Evolutionary conservation across 2,888 invertebrate species (phyloP).

Genomic region (Pollenia labialis): DNA sequence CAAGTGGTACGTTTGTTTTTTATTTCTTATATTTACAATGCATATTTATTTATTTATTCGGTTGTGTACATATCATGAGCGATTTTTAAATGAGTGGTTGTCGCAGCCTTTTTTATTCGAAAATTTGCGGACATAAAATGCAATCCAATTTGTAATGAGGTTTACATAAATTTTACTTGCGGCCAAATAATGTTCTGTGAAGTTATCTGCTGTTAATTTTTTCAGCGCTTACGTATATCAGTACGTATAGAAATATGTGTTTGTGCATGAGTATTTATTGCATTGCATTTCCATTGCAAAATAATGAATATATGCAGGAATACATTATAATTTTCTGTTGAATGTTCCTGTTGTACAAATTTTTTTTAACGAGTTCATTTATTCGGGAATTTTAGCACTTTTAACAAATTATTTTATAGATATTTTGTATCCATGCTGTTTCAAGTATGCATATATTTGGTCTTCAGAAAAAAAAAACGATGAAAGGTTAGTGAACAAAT

Average conservation of each 20-base stretch:
- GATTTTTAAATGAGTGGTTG: conserved; percentile 63
- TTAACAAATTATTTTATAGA: not conserved
- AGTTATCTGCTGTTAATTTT: conserved; percentile 42
- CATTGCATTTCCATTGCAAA: not conserved
- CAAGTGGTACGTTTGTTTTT: not conserved
- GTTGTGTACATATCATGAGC: conserved; percentile 20
- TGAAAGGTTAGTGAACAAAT: too few relatives aligned
- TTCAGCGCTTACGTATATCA: not conserved
- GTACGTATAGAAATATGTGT: not conserved
- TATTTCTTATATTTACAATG: not conserved
- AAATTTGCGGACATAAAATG: conserved; percentile 75
- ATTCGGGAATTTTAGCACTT: not conserved
- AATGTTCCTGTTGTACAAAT: conserved; percentile 41
- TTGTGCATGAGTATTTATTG: not conserved
- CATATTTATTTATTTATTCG: conserved; percentile 31
- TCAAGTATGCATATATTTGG: too few relatives aligned
- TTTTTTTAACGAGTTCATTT: conserved; percentile 53
- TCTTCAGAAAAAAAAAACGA: not conserved
- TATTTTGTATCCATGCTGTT: too few relatives aligned
- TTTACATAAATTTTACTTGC: conserved; percentile 75
- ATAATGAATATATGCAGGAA: conserved; percentile 39
- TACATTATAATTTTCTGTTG: conserved; percentile 46
- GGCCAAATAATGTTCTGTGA: conserved; percentile 67
- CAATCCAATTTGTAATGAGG: conserved; percentile 76
- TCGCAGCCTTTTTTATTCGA: conserved; percentile 57